Evolutionary conservation across 2,797 vertebrate genomes (phyloP), one percentile per base, ranked within the genome.

Genomic region (Pipistrellus nathusii): DNA sequence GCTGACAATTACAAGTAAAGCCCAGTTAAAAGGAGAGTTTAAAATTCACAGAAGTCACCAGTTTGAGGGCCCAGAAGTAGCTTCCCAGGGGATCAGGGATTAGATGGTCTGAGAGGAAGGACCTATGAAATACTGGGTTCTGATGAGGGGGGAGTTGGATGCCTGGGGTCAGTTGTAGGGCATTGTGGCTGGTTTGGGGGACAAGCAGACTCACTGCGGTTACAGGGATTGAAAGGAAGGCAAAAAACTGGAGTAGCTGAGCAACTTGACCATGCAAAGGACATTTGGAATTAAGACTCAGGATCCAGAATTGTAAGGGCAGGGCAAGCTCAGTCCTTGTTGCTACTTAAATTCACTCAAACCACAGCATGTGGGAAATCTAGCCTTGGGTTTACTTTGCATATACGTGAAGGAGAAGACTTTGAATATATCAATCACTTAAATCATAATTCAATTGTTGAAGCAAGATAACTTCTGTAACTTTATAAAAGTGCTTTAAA

Each of bases 401-500:
- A 17, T 82, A 20, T 55, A 94, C 86, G 38, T 15, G 51, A 38
- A 92, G 88, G 8, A 73, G 66, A 73, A 80, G 15, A 69, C 15
- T 8, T 88, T 90, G 23, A 69, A 7, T 62, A 30, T 51, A 44
- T 35, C 64, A 46, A 35, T 35, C 35, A 75, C 12, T 77, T 85
- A 69, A 30, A 64, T 75, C 68, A 76, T 69, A 77, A 69, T 71
- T 73, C 21, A 75, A 44, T 10, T 20, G 8, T 69, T 13, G 38
- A 92, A 89, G 30, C 32, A 25, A 94, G 81, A 75, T 66, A 55
- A 41, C 2, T 6, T 85, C 10, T 90, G 1, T 78, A 66, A 38
- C 13, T 71, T 55, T 77, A 85, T 85, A 41, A 51, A 85, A 69
- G 76, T 20, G 66, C 62, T n/a, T 69, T 88, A 93, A 83, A 32